Evolutionary conservation across 2,113 vertebrate species (phyloP).

Genomic region (Triplophysa dalaica): DNA sequence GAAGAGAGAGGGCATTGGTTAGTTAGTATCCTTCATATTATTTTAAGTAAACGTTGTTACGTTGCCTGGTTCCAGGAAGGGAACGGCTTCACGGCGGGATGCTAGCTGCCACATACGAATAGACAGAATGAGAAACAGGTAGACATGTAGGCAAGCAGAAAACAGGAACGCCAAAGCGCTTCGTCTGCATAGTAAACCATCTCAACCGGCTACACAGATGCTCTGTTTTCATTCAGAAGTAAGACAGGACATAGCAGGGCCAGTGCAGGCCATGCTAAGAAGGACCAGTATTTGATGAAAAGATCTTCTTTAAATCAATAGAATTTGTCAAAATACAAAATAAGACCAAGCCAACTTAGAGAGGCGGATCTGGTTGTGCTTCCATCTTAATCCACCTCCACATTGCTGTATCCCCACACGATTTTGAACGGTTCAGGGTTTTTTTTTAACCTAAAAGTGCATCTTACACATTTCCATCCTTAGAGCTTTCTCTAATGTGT

Average conservation of each 20-base stretch:
- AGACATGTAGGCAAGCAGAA: neutral
- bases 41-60: slow-evolving; percentile 1
- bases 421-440: neutral
- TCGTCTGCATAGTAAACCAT: slow-evolving; percentile 89
- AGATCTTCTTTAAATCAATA: neutral
- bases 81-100: slow-evolving; percentile 49
- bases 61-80: slow-evolving; percentile 5
- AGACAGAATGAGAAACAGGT: neutral
- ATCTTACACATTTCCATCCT: neutral
- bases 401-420: neutral
- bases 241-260: slow-evolving; percentile 43
- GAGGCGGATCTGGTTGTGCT: neutral
- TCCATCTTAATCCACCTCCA: neutral
- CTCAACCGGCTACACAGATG: slow-evolving; percentile 71
- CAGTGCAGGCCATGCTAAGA: slow-evolving; percentile 46
- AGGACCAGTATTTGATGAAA: neutral
- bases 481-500: neutral
- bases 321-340: neutral
- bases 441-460: neutral
- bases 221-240: slow-evolving; percentile 46
- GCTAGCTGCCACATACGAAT: slow-evolving; percentile 66
- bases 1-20: slow-evolving; percentile 23
- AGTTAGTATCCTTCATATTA: slow-evolving; percentile 35
- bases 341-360: neutral
- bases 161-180: slow-evolving; percentile 66